Conservation (phyloP, 92 coral and sea anemone species). For the Porites cylindrica region DNA sequence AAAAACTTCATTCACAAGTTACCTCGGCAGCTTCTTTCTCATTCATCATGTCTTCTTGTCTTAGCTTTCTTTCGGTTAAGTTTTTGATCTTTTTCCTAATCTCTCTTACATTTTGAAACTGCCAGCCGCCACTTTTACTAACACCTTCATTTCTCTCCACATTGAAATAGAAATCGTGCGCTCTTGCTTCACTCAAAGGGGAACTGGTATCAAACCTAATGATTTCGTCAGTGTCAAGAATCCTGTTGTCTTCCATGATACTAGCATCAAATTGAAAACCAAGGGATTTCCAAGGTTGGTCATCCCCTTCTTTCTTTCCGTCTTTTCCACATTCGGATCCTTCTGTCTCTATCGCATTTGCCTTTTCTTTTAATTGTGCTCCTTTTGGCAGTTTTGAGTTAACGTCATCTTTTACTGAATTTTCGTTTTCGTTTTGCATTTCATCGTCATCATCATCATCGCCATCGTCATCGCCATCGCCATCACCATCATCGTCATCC, state of each 20-base stretch:
- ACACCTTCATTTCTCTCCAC: no score
- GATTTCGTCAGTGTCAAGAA: slow-evolving; percentile 53
- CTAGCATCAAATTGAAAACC: slow-evolving; percentile 52
- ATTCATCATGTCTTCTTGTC: slow-evolving; percentile 53
- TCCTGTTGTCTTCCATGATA: slow-evolving; percentile 58
- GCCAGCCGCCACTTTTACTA: slow-evolving; percentile 34
- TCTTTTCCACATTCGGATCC: slow-evolving; percentile 1
- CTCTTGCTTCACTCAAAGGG: not conserved
- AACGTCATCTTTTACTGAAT: no score
- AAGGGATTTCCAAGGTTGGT: not conserved
- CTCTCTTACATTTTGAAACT: slow-evolving; percentile 49
- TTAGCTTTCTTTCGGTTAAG: slow-evolving; percentile 44
- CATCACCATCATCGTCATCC: no score
- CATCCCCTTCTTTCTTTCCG: slow-evolving; percentile 12
- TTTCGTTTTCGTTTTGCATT: no score
- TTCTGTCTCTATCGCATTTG: not conserved
- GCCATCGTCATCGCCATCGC: no score
- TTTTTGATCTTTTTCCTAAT: slow-evolving; percentile 36
- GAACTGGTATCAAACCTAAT: not conserved
- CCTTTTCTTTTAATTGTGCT: no score
- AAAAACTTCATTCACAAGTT: not conserved
- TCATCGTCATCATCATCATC: no score
- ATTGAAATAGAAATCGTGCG: slow-evolving; percentile 6
- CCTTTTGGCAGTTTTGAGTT: no score
- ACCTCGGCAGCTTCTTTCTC: slow-evolving; percentile 49